Conservation (phyloP, 2,113 vertebrate genomes). For the Pionites leucogaster region DNA sequence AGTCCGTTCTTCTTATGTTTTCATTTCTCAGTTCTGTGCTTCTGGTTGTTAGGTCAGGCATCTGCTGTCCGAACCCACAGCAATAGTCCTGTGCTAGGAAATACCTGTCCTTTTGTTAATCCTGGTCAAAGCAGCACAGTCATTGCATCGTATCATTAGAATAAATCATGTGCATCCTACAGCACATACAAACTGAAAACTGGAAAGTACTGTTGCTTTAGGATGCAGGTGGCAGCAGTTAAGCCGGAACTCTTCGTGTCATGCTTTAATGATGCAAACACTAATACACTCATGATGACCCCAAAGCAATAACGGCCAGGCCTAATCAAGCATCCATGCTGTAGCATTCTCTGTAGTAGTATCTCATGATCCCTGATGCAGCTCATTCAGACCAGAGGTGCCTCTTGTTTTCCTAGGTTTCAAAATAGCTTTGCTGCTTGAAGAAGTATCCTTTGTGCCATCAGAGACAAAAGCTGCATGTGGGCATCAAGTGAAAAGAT, state of each 20-base stretch:
- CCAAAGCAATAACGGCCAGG: background rate
- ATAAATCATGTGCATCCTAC: background rate
- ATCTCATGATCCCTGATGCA: background rate
- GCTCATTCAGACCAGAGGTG: background rate
- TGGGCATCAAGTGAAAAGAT: background rate
- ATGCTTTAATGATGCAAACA: background rate
- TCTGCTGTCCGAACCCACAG: background rate
- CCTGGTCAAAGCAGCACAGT: background rate
- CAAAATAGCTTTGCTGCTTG: background rate
- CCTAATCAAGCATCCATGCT: background rate
- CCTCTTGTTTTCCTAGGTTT: background rate
- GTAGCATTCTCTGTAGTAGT: background rate
- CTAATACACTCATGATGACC: background rate
- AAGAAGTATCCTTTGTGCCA: background rate
- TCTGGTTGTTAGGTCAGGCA: background rate
- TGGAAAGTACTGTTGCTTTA: background rate
- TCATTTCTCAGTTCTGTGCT: background rate
- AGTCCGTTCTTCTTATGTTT: background rate
- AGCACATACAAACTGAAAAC: background rate
- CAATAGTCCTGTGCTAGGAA: background rate
- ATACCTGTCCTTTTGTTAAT: background rate
- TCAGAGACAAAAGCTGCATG: background rate
- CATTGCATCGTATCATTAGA: background rate
- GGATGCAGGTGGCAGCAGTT: constrained; percentile 21
- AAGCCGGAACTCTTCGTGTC: background rate